Base-by-base conservation (phyloP, 1,140 invertebrate genomes). In the Lasioglossum baleicum region DNA sequence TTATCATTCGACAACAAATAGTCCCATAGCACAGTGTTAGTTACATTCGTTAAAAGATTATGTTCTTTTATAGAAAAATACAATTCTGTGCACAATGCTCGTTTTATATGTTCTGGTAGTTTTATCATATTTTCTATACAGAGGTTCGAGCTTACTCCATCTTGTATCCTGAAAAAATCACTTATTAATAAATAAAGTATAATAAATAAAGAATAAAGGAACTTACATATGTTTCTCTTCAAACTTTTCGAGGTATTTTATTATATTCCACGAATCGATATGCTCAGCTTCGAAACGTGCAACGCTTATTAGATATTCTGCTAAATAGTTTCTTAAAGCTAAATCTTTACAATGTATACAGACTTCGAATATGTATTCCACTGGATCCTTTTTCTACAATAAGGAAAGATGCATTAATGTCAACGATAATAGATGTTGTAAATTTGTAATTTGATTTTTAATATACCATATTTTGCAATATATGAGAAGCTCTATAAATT, bases 401-500 rank as follows among this genome's bases (percentile, higher is more conserved):
- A 82, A 68, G 79, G 73, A 66, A 69, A 26, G 64, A 66, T 3
- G 60, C 61, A 31, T 61, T 63, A 68, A 44, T 40, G 64, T 35
- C 60, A 40, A 58, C 40, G 26, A 56, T n/a, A 40, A n/a, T 65
- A 72, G 4, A 35, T 53, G 35, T 64, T 65, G 56, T 0, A 42
- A 65, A 17, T n/a, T 10, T 69, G 40, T 31, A 73, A 64, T 51
- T 53, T 51, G 65, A 69, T 53, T 63, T 63, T 31, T 44, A 31
- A 83, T 80, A 44, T 85, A 91, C 91, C 40, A 94, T 93, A 91
- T 95, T 95, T 77, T 92, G 93, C 73, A 96, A 86, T 82, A 96
- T 93, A 90, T 95, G 95, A 17, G 94, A 93, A 44, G 95, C 95
- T 92, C 94, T 94, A 83, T 94, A 94, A 87, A 95, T 94, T 88